Conservation (phyloP, 2,797 vertebrate genomes). For the Bradypus variegatus region DNA sequence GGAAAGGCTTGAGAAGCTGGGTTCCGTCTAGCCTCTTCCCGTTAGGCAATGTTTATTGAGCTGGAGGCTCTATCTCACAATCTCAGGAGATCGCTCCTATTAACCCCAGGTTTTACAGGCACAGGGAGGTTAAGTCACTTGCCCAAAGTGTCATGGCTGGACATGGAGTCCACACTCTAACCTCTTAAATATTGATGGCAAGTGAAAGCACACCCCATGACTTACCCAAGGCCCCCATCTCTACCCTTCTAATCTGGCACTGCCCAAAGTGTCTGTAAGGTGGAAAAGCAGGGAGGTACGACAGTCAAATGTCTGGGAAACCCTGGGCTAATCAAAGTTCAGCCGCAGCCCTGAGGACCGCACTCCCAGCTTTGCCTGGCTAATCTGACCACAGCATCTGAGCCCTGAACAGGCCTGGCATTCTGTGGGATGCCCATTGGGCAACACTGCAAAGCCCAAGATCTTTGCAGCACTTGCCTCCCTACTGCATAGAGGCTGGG, state of each 20-base stretch:
- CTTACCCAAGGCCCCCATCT: too few species aligned
- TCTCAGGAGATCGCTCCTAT: neutral
- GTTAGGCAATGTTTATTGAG: too few species aligned
- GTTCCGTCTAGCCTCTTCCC: neutral
- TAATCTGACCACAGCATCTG: neutral
- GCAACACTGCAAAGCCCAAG: neutral
- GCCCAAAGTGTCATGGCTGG: neutral
- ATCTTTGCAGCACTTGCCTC: neutral
- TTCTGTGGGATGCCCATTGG: neutral
- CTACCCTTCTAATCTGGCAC: neutral
- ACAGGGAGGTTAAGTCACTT: neutral
- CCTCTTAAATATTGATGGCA: neutral
- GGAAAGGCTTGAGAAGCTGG: neutral
- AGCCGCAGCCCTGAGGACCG: neutral
- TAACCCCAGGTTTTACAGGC: neutral
- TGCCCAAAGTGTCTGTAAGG: neutral
- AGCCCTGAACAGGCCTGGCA: too few species aligned
- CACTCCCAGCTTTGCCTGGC: rapidly evolving
- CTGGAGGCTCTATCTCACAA: neutral
- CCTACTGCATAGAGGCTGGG: rapidly evolving
- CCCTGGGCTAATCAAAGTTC: neutral
- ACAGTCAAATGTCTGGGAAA: neutral
- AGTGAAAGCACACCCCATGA: too few species aligned
- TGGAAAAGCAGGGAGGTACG: neutral
- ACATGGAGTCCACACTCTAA: neutral